Conservation (phyloP, 2,888 invertebrate species). For the Isoperla grammatica region DNA sequence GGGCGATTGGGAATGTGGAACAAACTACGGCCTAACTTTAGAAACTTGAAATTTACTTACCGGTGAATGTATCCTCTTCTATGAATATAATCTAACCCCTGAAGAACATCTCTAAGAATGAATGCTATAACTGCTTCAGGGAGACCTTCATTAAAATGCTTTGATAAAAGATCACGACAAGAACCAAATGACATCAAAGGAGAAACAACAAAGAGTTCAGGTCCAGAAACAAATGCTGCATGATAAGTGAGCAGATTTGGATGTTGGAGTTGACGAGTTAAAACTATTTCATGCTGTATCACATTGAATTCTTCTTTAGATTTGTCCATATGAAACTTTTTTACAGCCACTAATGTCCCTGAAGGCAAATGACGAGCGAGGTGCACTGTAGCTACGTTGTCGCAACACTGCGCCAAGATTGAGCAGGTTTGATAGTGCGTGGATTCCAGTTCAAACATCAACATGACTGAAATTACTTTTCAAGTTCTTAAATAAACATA, state of each 20-base stretch:
- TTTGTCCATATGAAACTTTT: conserved; percentile 70
- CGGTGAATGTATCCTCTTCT: conserved; percentile 78
- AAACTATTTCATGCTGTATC: conserved; percentile 70
- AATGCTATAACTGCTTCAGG: conserved; percentile 76
- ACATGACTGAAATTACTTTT: conserved; percentile 9
- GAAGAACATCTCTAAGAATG: conserved; percentile 70
- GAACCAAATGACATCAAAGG: conserved; percentile 83
- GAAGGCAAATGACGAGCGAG: conserved; percentile 61
- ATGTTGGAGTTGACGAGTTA: conserved; percentile 72
- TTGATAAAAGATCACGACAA: conserved; percentile 68
- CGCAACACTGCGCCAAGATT: conserved; percentile 62
- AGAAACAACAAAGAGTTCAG: conserved; percentile 71
- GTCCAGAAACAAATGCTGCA: conserved; percentile 70
- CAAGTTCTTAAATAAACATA: no score
- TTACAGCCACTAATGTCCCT: conserved; percentile 63
- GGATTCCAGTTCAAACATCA: conserved; percentile 34
- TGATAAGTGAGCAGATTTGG: conserved; percentile 69
- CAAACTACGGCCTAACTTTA: no score
- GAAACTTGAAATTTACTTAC: no score
- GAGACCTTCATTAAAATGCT: conserved; percentile 70
- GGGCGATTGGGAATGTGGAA: no score
- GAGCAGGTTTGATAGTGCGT: conserved; percentile 62
- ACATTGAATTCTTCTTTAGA: conserved; percentile 56
- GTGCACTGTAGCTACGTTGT: conserved; percentile 63
- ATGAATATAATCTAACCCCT: conserved; percentile 80